Evolutionary conservation across 2,797 vertebrate species (phyloP).

Genomic region (Melanotaenia maccullochi): DNA sequence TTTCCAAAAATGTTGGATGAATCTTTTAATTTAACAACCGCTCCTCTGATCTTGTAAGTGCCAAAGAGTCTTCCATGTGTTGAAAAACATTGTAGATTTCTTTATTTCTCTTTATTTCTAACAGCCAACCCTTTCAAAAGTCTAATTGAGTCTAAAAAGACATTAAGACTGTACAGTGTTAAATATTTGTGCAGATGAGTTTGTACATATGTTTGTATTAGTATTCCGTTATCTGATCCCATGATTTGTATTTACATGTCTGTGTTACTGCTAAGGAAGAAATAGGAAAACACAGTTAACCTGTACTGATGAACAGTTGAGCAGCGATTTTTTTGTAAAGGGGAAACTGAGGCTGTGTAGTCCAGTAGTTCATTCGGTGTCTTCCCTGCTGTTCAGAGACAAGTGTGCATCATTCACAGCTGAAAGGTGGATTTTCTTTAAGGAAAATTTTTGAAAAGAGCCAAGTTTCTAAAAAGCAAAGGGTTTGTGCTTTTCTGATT

Average conservation of each 20-base stretch:
- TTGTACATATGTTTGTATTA: slow-evolving; percentile 70
- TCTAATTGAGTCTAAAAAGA: no score
- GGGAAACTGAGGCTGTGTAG: background rate
- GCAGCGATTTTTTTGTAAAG: slow-evolving; percentile 1
- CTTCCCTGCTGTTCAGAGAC: slow-evolving; percentile 14
- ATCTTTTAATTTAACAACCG: slow-evolving; percentile 8
- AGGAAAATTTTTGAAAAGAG: background rate
- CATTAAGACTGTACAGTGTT: slow-evolving; percentile 68
- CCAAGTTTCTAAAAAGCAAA: background rate
- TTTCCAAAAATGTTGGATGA: slow-evolving; percentile 11
- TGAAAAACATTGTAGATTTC: background rate
- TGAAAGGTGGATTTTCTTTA: background rate
- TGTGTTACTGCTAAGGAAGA: slow-evolving; percentile 50
- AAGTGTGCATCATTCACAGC: background rate
- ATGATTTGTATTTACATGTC: slow-evolving; percentile 58
- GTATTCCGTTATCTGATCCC: slow-evolving; percentile 40
- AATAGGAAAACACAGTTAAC: slow-evolving; percentile 24
- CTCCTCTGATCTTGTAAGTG: slow-evolving; percentile 50
- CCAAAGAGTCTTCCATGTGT: slow-evolving; percentile 66
- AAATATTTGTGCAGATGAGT: slow-evolving; percentile 62
- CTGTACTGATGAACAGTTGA: slow-evolving; percentile 29
- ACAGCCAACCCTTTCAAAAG: background rate
- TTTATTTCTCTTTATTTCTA: slow-evolving; percentile 18
- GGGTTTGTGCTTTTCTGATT: background rate
- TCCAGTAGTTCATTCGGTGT: slow-evolving; percentile 5